Base-by-base conservation (phyloP, 1,140 invertebrate genomes). In the Diorhabda carinulata region DNA sequence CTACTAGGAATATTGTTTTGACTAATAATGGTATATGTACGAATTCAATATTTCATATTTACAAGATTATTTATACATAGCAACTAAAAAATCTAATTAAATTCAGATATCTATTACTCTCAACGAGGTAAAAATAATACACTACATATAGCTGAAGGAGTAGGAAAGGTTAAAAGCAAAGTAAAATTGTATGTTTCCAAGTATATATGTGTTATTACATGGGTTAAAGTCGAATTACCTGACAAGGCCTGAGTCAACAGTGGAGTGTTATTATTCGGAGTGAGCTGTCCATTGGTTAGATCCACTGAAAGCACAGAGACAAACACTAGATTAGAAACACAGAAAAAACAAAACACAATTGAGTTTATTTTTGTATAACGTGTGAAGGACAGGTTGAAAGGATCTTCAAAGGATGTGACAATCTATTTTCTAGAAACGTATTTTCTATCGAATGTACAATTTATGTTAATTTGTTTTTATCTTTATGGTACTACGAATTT, bases 181-280 rank as follows among this genome's bases (percentile, higher is more conserved):
- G 47, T 52, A 8, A 52, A 52, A 25, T 25, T n/a, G 47, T 52
- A n/a, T 52, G 47, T n/a, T 52, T 52, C 6, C 3, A n/a, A 52
- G 47, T 52, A 52, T 52, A 52, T 52, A 3, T 52, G 47, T 52
- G 47, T 52, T 52, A 52, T 52, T 52, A 52, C 47, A 52, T 52
- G 47, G 47, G 47, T 52, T 52, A 52, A 52, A 52, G 47, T 52
- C n/a, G 47, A 8, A 76, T 87, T 91, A 96, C 93, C 93, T 93
- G 93, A 96, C 83, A 95, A 89, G 78, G 93, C 93, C 86, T 95
- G 93, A 83, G 93, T 95, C 84, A 95, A 90, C 83, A 95, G 88
- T 81, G 93, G 93, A 82, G 92, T 94, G 85, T 94, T 94, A 90
- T 94, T 95, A 88, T 94, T 95, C 80, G 92, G 92, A 81, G 93